These are phyloP conservation scores for Promerops cafer DNA, from an alignment of 2,113 vertebrate species.

Conservation along the genomic window DNA sequence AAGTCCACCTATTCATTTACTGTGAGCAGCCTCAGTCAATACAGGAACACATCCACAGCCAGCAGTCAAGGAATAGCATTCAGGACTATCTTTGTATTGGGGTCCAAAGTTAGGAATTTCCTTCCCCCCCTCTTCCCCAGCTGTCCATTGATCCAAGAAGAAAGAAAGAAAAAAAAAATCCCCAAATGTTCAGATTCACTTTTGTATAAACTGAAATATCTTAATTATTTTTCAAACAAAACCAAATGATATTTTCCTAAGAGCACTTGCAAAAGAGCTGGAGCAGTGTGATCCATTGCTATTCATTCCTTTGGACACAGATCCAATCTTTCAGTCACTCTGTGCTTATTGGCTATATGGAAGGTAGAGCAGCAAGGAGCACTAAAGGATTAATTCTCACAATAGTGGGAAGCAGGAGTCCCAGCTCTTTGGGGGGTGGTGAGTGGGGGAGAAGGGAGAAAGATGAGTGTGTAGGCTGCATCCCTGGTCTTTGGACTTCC, in stretches of 20 bases:
- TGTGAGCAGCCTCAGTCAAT: background rate
- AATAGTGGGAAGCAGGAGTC: conserved; percentile 31
- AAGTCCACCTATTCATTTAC: background rate
- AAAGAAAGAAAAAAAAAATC: background rate
- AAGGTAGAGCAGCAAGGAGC: conserved; percentile 19
- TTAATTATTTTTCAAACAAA: background rate
- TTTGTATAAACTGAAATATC: background rate
- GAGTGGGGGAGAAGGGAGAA: background rate
- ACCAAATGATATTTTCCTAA: background rate
- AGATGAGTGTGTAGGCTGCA: background rate
- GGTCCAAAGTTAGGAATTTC: background rate
- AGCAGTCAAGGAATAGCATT: background rate
- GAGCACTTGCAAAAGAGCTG: background rate
- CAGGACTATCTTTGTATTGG: background rate
- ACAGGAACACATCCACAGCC: background rate
- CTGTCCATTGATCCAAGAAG: background rate
- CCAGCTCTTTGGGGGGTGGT: background rate
- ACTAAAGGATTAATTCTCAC: conserved; percentile 46
- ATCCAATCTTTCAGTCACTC: background rate
- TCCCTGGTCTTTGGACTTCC: background rate
- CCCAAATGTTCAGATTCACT: background rate
- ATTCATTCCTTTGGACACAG: background rate
- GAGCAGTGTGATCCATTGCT: background rate
- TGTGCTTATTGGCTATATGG: background rate
- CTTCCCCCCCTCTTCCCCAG: rapidly evolving